A percentile compares a stretch with the other conserved stretches of the same genome.
These are phyloP conservation scores for Sarcophaga carnaria DNA, from an alignment of 2,888 invertebrate genomes.

Conservation along the genomic window DNA sequence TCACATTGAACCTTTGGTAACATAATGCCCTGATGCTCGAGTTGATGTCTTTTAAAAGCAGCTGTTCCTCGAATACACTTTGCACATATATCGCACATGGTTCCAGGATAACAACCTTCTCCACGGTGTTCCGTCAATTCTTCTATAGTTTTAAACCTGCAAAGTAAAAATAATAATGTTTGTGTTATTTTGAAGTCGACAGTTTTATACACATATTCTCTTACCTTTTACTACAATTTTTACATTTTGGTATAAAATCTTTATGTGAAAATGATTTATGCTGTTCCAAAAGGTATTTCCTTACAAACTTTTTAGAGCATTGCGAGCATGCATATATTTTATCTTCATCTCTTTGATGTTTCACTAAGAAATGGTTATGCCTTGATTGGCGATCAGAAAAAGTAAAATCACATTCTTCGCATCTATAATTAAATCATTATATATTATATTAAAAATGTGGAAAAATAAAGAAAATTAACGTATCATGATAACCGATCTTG, in stretches of 20 bases:
- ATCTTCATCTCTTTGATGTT: slow-evolving; percentile 78
- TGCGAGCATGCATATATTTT: slow-evolving; percentile 78
- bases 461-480: too few species aligned
- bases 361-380: slow-evolving; percentile 77
- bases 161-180: too few species aligned
- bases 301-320: slow-evolving; percentile 72
- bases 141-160: slow-evolving; percentile 76
- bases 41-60: slow-evolving; percentile 78
- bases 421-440: slow-evolving; percentile 72
- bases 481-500: too few species aligned
- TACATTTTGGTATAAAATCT: slow-evolving; percentile 75
- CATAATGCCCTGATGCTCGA: slow-evolving; percentile 77
- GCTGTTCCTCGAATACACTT: slow-evolving; percentile 79
- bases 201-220: slow-evolving; percentile 33
- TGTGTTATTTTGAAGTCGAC: slow-evolving; percentile 43
- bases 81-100: slow-evolving; percentile 80
- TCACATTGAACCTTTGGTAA: slow-evolving; percentile 79
- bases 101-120: slow-evolving; percentile 75
- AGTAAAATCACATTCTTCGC: slow-evolving; percentile 78
- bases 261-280: slow-evolving; percentile 73
- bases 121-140: slow-evolving; percentile 76
- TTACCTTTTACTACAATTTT: slow-evolving; percentile 77
- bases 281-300: slow-evolving; percentile 67
- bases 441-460: background rate
- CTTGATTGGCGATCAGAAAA: slow-evolving; percentile 79